Base-by-base conservation (phyloP, 2,888 invertebrate genomes). In the Adineta ricciae region DNA sequence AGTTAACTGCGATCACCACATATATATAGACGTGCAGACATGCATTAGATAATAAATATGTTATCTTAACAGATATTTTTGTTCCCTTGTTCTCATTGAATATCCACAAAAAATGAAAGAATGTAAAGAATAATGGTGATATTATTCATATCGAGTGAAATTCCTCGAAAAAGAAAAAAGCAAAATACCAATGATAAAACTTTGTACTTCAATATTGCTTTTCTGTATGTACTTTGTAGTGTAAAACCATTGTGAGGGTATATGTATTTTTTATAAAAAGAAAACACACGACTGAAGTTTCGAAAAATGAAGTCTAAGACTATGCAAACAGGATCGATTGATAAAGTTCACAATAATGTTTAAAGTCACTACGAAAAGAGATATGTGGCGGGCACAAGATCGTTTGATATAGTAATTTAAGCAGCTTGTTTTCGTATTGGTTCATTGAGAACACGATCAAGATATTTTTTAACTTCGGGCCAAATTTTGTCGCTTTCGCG, bases 381-480 rank as follows among this genome's bases (percentile, higher is more conserved):
- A 27, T 32, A 19, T 64, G 19, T 32, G 14, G 11, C 50, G 32
- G 64, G 32, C 14, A 64, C 7, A 19, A 64, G 1, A 19, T 64
- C 32, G 32, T 64, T 32, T 64, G 32, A 32, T 64, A 5, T 64
- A 5, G 32, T 73, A 8, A 11, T 41, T 24, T 41, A 78, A 14
- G 78, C 78, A 78, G 24, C 78, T 78, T 38, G 41, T 78, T 78
- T 78, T 32, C 64, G 64, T 64, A 32, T 16, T 78, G 78, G 78
- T 41, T 78, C 78, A 41, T 78, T 78, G 24, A 78, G 41, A 38
- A 78, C 78, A n/a, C 41, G 38, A 78, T 78, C 78, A 41, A 78
- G 41, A 38, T 41, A 78, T 78, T 78, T 78, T 78, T 78, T 78
- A 78, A 78, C 78, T 78, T 78, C 78, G 0, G 78, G 78, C 78